Conservation (phyloP, 2,888 invertebrate genomes). For the Lymantria monacha region DNA sequence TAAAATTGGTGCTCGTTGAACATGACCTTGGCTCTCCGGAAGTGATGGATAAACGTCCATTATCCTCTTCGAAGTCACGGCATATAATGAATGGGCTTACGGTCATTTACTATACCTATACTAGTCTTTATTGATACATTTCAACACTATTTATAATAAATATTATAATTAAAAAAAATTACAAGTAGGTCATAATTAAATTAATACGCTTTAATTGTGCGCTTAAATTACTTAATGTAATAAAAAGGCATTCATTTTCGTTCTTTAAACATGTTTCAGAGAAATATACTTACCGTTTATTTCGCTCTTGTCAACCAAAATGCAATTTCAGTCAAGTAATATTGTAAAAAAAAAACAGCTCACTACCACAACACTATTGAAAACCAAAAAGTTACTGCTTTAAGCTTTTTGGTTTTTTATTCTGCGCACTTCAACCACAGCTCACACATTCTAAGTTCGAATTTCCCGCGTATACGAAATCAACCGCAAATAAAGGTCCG, state of each 20-base stretch:
- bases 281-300: slow-evolving; percentile 21
- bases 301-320: slow-evolving; percentile 10
- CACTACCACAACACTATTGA: slow-evolving; percentile 28
- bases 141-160: no score
- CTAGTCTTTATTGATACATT: no score
- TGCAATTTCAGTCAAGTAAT: background rate
- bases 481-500: slow-evolving; percentile 36
- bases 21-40: slow-evolving; percentile 43
- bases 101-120: no score
- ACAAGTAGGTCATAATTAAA: no score
- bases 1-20: slow-evolving; percentile 5
- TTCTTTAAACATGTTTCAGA: no score
- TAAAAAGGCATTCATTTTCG: no score
- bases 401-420: slow-evolving; percentile 10
- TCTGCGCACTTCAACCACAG: slow-evolving; percentile 24
- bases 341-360: slow-evolving; percentile 2
- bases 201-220: no score
- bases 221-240: no score
- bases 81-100: no score
- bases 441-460: slow-evolving; percentile 34
- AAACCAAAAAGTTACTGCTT: slow-evolving; percentile 9
- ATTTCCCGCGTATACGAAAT: slow-evolving; percentile 36
- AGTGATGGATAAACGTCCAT: slow-evolving; percentile 30
- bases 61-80: slow-evolving; percentile 29
- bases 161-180: background rate